Evolutionary conservation across 2,888 invertebrate genomes (phyloP), one percentile per base, ranked within the genome.

Genomic region (Scaptomyza flava): DNA sequence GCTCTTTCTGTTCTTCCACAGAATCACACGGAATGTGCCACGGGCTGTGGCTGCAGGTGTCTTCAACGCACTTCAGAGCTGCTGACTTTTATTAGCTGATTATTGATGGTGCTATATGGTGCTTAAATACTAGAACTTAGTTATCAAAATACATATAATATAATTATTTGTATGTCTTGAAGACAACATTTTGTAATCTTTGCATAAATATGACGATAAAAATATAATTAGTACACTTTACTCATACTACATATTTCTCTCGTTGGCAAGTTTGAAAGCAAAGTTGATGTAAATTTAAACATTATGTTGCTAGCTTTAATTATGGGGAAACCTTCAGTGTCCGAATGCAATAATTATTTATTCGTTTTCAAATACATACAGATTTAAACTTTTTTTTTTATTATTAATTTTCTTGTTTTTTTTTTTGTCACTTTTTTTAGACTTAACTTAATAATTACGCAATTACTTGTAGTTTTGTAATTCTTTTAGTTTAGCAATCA

Each of bases 11-110:
- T 36, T 34, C 17, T 31, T 36, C 11, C 45, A 4, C 42, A 84
- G 83, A 93, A 93, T 57, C 95, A 96, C 90, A 94, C 94, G 59
- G 93, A 95, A 7, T 99, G 99, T 87, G 96, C 98, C 0, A 95
- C 96, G 2, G 98, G 98, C 31, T 99, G 99, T 92, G 98, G 98
- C 30, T 99, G 99, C 92, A 93, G 94, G 75, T 99, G 98, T 91
- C 93, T 97, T 63, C 93, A 94, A 70, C 96, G 96, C 89, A 96
- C 94, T 64, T 93, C 93, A 2, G 73, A 84, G 27, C 70, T 91
- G 23, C 59, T 91, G 52, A 85, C 87, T 23, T 58, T 85, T 27
- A 69, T 89, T 31, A 89, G 83, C 62, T 89, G 68, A 86, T 42
- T 54, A 47, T 12, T 34, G 38, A 41, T 12, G 27, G 8, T 17